Base-by-base conservation (phyloP, 2,888 invertebrate species). In the Drosophila pegasa region DNA sequence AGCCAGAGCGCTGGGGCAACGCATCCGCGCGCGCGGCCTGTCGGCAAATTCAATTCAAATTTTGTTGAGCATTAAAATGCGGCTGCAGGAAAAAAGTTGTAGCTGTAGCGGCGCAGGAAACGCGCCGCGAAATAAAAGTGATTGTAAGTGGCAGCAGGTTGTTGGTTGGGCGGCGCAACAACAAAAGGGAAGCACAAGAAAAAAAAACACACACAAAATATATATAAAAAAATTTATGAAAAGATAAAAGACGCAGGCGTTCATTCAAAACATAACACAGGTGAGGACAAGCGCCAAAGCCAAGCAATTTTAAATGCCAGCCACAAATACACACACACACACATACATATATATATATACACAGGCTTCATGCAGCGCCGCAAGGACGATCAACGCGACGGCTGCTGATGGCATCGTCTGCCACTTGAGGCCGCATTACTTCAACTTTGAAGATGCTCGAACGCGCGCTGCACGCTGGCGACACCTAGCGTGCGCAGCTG, bases 361-460 rank as follows among this genome's bases (percentile, higher is more conserved):
- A 51, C 16, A 31, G 55, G 40, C 63, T 41, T 31, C 66, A 66
- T 66, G 66, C 66, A 62, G 62, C 69, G 57, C 70, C 10, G 47
- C 63, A 63, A 67, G 71, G 75, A 68, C 65, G 70, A 70, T 22
- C 47, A 47, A 31, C 47, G 22, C 50, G 50, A 14, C 50, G 12
- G 35, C 50, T 50, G 50, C 50, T 35, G 50, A 20, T 50, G 50
- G 33, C 50, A 35, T 50, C 50, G 50, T 50, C 69, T 59, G 81
- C 85, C 85, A 88, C 85, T 85, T 88, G 85, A 88, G 88, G 87
- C 87, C 76, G 87, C 87, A 87, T 84, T 88, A 88, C 89, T 81
- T 87, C 84, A 87, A 84, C 89, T 87, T 87, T 85, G 79, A 87
- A 88, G 88, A 88, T 87, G 87, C 88, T 78, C 83, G 83, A 82